Percentiles rank a stretch among this genome's conserved stretches.
Evolutionary conservation across 1,140 invertebrate species (phyloP).

Genomic region (Danaus plexippus): DNA sequence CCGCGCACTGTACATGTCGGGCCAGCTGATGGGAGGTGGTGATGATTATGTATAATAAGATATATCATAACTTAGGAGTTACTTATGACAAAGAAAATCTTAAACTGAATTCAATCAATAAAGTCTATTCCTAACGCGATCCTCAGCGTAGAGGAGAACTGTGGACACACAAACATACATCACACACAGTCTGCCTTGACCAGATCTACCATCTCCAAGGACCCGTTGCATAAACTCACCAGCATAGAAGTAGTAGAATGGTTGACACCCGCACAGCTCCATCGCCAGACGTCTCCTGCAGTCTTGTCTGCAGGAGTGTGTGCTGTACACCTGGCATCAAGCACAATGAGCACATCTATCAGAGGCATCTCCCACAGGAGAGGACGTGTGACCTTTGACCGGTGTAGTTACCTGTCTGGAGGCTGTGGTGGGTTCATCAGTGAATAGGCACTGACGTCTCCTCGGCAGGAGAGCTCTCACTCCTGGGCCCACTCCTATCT

Average conservation of each 20-base stretch:
- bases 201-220: no score
- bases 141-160: no score
- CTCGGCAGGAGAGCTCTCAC: constrained; percentile 52
- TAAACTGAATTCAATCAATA: no score
- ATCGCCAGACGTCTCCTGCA: constrained; percentile 64
- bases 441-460: constrained; percentile 68
- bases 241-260: constrained; percentile 69
- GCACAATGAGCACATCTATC: neutral
- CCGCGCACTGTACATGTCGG: constrained; percentile 47
- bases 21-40: constrained; percentile 24
- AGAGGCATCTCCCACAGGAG: no score
- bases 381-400: no score
- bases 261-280: constrained; percentile 68
- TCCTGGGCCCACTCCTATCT: constrained; percentile 61
- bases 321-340: constrained; percentile 59
- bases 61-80: neutral
- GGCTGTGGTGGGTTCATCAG: constrained; percentile 55
- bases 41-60: neutral
- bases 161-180: no score
- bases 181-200: no score
- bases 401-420: constrained; percentile 23
- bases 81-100: neutral
- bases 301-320: constrained; percentile 61
- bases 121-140: no score
- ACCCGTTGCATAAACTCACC: constrained; percentile 25